Evolutionary conservation across 2,797 vertebrate genomes (phyloP).

Genomic region (Rhadinocentrus ornatus): DNA sequence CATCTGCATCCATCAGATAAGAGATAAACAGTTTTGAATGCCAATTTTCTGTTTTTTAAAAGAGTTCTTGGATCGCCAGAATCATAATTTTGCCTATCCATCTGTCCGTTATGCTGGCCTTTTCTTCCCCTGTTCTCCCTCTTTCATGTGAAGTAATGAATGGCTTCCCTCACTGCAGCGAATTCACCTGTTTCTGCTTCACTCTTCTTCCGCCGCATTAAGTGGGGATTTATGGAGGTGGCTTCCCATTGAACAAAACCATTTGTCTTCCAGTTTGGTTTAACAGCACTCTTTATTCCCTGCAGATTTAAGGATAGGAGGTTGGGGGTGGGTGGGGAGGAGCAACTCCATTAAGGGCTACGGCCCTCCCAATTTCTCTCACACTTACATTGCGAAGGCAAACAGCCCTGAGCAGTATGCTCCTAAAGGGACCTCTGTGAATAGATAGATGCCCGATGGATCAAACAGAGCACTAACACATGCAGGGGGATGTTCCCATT

Average conservation of each 20-base stretch:
- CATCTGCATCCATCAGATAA: background rate
- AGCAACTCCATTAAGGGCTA: slow-evolving; percentile 68
- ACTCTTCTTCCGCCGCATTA: slow-evolving; percentile 76
- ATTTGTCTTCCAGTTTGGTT: slow-evolving; percentile 84
- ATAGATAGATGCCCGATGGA: slow-evolving; percentile 76
- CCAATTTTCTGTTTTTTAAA: background rate
- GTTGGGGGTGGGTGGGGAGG: slow-evolving; percentile 40
- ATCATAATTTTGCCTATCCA: slow-evolving; percentile 39
- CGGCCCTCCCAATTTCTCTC: slow-evolving; percentile 76
- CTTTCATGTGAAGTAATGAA: slow-evolving; percentile 70
- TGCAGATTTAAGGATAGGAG: slow-evolving; percentile 78
- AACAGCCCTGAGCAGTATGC: slow-evolving; percentile 73
- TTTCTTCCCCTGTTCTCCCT: slow-evolving; percentile 35
- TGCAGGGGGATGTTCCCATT: slow-evolving; percentile 66
- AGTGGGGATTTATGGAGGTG: slow-evolving; percentile 80
- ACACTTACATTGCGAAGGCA: slow-evolving; percentile 68
- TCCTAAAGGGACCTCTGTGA: slow-evolving; percentile 76
- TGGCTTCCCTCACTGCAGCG: slow-evolving; percentile 63
- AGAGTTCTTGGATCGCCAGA: background rate
- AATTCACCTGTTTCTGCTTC: slow-evolving; percentile 80
- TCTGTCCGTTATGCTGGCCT: slow-evolving; percentile 58
- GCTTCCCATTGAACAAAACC: slow-evolving; percentile 81
- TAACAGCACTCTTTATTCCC: slow-evolving; percentile 82
- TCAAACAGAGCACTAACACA: slow-evolving; percentile 68
- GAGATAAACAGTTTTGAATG: background rate